Evolutionary conservation across 2,113 vertebrate genomes (phyloP), one percentile per base, ranked within the genome.

Genomic region (Erythrolamprus reginae): DNA sequence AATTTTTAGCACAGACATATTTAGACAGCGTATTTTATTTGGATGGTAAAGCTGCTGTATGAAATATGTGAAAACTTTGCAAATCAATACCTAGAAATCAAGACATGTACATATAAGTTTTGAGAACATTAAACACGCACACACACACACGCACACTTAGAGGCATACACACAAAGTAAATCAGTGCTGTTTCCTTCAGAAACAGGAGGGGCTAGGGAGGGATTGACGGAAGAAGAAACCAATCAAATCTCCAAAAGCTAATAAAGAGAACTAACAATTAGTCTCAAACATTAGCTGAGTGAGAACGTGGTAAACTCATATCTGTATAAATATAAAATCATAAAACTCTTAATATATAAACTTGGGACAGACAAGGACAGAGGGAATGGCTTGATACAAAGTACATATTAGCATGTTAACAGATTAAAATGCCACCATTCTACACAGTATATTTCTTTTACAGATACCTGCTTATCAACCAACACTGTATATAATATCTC

Each of bases 61-160:
- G 96, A 97, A 94, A 95, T 95, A 96, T 93, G 95, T 96, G 96
- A 96, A 96, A 96, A 97, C 95, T 95, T 91, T 93, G 95, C 96
- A 95, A 97, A 96, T 96, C 94, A 96, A 96, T 97, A 96, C 97
- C 96, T 96, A 96, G 95, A 96, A 96, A 96, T 94, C 95, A 95
- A 96, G 95, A 97, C 95, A 95, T 61, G 94, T 85, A 94, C 91
- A 47, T 94, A 96, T 91, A 95, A 96, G 91, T 91, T 96, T 91
- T 92, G 95, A 96, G 92, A 96, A 96, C 96, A 89, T 89, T 89
- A 47, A 42, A 53, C 10, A 61, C 52, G 13, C 51, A 6, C 70
- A 56, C 26, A 52, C n/a, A 77, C 15, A 52, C n/a, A 77, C 0
- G 52, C 48, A 52, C 48, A 52, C 84, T 45, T 42, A 48, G 1